Evolutionary conservation across 2,797 vertebrate genomes (phyloP).

Genomic region (Pelochelys cantorii): DNA sequence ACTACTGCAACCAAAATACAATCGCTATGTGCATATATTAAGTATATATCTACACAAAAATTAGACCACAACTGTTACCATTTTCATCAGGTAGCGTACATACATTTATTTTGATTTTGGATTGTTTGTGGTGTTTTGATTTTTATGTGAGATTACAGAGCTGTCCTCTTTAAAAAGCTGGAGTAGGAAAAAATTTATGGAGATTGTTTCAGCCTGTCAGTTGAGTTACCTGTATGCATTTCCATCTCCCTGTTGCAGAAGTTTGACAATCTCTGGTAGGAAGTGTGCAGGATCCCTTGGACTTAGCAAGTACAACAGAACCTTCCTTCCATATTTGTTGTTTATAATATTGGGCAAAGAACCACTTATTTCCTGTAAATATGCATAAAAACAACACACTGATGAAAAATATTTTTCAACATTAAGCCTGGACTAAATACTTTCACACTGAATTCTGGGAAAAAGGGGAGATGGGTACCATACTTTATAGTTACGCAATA

Average conservation of each 20-base stretch:
- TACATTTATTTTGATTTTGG: background rate
- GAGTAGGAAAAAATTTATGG: background rate
- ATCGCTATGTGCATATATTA: background rate
- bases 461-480: background rate
- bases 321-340: constrained; percentile 95
- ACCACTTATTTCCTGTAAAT: constrained; percentile 88
- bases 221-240: constrained; percentile 90
- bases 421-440: background rate
- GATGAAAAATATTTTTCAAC: background rate
- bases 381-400: background rate
- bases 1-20: background rate
- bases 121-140: background rate
- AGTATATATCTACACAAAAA: background rate
- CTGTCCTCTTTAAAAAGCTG: background rate
- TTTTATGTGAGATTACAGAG: background rate
- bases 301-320: constrained; percentile 91
- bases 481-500: background rate
- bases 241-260: constrained; percentile 90
- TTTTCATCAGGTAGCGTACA: background rate
- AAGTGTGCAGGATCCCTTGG: constrained; percentile 91
- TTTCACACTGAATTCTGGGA: background rate
- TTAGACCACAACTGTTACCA: background rate
- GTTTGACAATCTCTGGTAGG: constrained; percentile 91
- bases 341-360: constrained; percentile 86
- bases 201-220: background rate